phyloP scores from a whole-genome alignment of 2,113 vertebrate species.

The Apaloderma vittatum region DNA sequence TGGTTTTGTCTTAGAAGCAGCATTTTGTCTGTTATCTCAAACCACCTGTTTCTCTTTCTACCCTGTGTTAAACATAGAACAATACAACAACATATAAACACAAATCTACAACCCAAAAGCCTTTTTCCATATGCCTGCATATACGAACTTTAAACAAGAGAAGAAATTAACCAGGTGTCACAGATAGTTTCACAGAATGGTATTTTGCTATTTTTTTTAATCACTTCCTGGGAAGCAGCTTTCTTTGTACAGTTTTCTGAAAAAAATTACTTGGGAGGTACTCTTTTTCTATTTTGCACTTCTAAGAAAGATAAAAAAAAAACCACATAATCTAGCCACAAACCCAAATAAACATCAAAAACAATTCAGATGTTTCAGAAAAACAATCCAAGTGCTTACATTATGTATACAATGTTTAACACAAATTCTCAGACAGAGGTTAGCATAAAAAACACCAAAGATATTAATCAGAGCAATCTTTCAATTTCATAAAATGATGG shows the following conservation, averaged over 20 bases:
- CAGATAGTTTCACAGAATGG: background rate
- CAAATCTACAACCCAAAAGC: background rate
- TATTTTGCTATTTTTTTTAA: background rate
- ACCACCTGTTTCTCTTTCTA: slow-evolving; percentile 28
- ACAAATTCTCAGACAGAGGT: background rate
- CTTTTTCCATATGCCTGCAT: background rate
- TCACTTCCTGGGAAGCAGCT: background rate
- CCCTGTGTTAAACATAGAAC: background rate
- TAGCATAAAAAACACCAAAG: slow-evolving; percentile 34
- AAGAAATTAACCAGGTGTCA: background rate
- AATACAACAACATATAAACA: background rate
- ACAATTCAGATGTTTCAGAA: background rate
- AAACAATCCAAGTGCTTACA: background rate
- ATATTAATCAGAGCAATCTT: slow-evolving; percentile 70
- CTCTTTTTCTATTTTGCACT: background rate
- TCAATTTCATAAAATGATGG: slow-evolving; percentile 77
- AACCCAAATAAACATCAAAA: background rate
- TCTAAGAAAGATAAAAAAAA: background rate
- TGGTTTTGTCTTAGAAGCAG: background rate
- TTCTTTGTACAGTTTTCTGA: background rate
- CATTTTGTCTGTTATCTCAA: background rate
- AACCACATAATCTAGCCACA: background rate
- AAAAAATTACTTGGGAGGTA: background rate
- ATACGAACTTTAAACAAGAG: background rate
- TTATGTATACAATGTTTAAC: background rate